A percentile compares a stretch with the other conserved stretches of the same genome.
Evolutionary conservation across 2,888 invertebrate species (phyloP).

Genomic region (Chalcis sispes): DNA sequence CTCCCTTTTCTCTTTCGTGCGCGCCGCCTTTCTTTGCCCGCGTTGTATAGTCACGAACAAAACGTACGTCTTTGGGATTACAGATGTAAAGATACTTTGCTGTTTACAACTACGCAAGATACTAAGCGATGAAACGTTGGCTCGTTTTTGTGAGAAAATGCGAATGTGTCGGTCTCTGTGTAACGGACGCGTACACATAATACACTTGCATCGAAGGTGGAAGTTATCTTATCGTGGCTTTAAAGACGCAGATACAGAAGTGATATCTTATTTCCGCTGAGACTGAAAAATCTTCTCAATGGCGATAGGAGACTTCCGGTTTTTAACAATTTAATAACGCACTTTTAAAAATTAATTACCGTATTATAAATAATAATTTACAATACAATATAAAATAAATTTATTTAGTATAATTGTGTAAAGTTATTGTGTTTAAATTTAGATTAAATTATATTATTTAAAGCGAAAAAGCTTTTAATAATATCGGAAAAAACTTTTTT

Average conservation of each 20-base stretch:
- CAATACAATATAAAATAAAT: too few relatives aligned
- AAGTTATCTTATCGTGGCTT: conserved; percentile 31
- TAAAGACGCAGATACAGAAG: neutral
- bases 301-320: conserved; percentile 13
- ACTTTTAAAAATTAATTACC: too few relatives aligned
- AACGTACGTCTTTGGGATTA: neutral
- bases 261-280: conserved; percentile 24
- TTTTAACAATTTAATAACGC: neutral
- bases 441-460: too few relatives aligned
- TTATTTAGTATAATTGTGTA: too few relatives aligned
- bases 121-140: too few relatives aligned
- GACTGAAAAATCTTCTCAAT: neutral
- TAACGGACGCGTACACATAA: neutral
- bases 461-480: too few relatives aligned
- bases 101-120: neutral
- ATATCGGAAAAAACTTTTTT: too few relatives aligned
- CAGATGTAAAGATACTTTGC: conserved; percentile 17
- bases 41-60: conserved; percentile 31
- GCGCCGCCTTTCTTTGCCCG: neutral
- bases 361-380: too few relatives aligned
- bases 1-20: neutral
- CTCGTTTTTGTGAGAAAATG: too few relatives aligned
- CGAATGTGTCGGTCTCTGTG: too few relatives aligned
- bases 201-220: conserved; percentile 10
- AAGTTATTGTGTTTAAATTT: too few relatives aligned